Evolutionary conservation across 92 coral and sea anemone genomes (phyloP), one percentile per base, ranked within the genome.

Genomic region (Porites divaricata): DNA sequence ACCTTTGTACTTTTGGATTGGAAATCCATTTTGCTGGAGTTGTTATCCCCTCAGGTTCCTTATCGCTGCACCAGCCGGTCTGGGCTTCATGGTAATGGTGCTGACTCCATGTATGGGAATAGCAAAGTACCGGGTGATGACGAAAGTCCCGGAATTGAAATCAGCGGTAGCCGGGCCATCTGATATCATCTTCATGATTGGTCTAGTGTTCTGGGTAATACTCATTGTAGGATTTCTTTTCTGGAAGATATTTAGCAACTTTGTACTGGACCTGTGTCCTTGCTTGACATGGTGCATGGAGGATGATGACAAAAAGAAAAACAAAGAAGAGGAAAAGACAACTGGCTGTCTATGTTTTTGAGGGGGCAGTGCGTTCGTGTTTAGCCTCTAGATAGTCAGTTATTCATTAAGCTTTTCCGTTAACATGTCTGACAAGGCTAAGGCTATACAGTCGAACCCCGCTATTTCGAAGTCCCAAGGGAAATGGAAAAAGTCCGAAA

Each of bases 21-120:
- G 98, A 12, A 94, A 94, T 70, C 98, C 98, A 35, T 94, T 94
- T 78, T 94, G 95, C 77, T 94, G 98, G 98, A 94, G 98, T 75
- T 94, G 98, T 56, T 94, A 94, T 76, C 85, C 91, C 1, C 54
- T 94, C 71, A 86, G 98, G 51, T 84, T 94, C 77, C 66, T 89
- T 45, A 81, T 94, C 71, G 81, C 95, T 28, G 70, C 83, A 79
- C 98, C 98, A 2, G 90, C 93, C 12, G 98, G 95, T 1, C 69
- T 94, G 13, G 72, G 86, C 7, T 88, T 88, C 67, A 80, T 84
- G 78, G 76, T 94, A 6, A 75, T 94, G 83, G 75, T 83, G 69
- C 88, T 94, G 35, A 85, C 95, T 21, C 98, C 98, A 4, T 83
- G 92, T 66, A 94, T 94, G 98, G 98, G 95, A 14, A 93, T 94